Evolutionary conservation across 2,113 vertebrate genomes (phyloP), one percentile per base, ranked within the genome.

Genomic region (Poeciliopsis occidentalis): DNA sequence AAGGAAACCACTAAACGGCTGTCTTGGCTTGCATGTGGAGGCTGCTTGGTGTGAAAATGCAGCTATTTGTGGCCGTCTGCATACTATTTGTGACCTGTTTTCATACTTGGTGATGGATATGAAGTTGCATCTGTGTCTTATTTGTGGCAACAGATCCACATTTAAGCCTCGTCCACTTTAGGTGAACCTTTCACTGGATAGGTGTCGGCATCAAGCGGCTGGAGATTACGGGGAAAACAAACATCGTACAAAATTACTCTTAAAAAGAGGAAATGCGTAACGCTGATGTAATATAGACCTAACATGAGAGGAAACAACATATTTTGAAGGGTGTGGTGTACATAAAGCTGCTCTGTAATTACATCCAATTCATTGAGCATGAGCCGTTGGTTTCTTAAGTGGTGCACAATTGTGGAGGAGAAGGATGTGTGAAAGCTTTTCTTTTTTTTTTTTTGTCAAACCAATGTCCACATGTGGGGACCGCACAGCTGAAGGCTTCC

Each of bases 291-390:
- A 84, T 47, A 75, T 69, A 83, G 81, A 67, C 66, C 32, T 30
- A 64, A 69, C 41, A 29, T 75, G 12, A 17, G 65, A 67, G 29
- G 8, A 41, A 80, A 64, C 75, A 67, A 32, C 73, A 71, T 72
- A 32, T 82, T 37, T 78, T 78, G 44, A 86, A 71, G 90, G 88
- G 91, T 81, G 92, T 78, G 89, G 90, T 31, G 47, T 62, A 39
- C 69, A 74, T 69, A 72, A 61, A 73, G 72, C 65, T 47, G 8
- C 72, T 80, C 84, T 84, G 34, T 80, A 88, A 92, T 92, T 86
- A 90, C 82, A 79, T 32, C 62, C 73, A 39, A 75, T 86, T 64
- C 74, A 78, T 83, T 87, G 57, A 80, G 72, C 73, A 83, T 67
- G 73, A 62, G 57, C 61, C 64, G 75, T 65, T 67, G 22, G 75